Evolutionary conservation across 2,113 vertebrate genomes (phyloP).

Genomic region (Formicarius rufipectus): DNA sequence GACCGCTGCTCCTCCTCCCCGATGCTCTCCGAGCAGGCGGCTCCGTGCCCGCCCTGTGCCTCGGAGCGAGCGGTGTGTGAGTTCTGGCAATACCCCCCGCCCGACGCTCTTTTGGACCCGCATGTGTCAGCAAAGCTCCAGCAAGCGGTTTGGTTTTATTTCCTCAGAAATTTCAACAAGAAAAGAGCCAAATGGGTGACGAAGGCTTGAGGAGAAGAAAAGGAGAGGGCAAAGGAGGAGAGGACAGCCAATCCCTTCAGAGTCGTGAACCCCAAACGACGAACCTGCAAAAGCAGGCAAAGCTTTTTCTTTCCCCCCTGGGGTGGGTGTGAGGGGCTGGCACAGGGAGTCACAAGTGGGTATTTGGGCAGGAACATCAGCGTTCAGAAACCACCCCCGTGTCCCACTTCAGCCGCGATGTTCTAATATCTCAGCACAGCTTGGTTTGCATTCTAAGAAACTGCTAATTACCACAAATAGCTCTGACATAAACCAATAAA

Average conservation of each 20-base stretch:
- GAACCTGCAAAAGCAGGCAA: conserved; percentile 76
- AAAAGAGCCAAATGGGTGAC: conserved; percentile 62
- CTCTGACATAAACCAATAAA: background rate
- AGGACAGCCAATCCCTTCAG: conserved; percentile 39
- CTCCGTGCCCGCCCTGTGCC: no score
- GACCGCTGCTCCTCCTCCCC: no score
- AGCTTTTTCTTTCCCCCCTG: background rate
- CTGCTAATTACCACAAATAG: background rate
- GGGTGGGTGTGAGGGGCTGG: accelerated
- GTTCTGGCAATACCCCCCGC: background rate
- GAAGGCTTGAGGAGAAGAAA: conserved; percentile 46
- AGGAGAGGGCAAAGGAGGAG: background rate
- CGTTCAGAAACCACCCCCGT: accelerated
- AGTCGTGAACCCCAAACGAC: conserved; percentile 35
- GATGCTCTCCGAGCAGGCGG: no score
- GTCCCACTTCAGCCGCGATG: background rate
- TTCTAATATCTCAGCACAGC: background rate
- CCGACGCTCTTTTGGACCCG: no score
- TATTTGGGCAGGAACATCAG: background rate
- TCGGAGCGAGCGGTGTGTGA: background rate
- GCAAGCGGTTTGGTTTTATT: background rate
- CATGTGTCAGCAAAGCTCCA: accelerated
- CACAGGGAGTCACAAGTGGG: background rate
- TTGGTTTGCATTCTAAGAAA: background rate
- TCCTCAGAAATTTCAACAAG: background rate